Base-by-base conservation (phyloP, 1,140 invertebrate genomes). In the Eueides isabella region DNA sequence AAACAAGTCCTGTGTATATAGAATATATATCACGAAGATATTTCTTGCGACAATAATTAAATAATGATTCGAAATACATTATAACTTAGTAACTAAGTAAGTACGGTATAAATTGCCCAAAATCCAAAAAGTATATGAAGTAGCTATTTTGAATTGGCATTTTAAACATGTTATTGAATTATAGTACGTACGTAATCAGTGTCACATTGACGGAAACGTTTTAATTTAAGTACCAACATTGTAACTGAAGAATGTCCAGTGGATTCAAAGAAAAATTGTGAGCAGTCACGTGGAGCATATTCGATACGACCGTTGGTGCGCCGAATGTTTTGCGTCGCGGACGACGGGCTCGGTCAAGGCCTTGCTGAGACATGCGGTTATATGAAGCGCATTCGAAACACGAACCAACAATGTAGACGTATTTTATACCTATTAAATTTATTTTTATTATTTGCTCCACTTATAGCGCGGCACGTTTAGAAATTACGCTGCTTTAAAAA, bases 271-370 rank as follows among this genome's bases (percentile, higher is more conserved):
- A 71, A 66, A 78, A 80, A 33, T 87, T 84, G 79, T 76, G 55
- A 67, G 79, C 83, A 88, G 78, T 82, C 79, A 85, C 81, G 80
- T 84, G 80, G 79, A 75, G 80, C 78, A 9, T 75, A 31, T 29
- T 31, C 68, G 61, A 69, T 63, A 69, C 61, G 48, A 41, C 72
- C n/a, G 48, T 61, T 76, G 71, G 66, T 41, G 61, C 35, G 67
- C 35, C 65, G 65, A 76, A 69, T 74, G 67, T 79, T 66, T 55
- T 73, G 75, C 61, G 69, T 48, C 23, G 38, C 41, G 48, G 41
- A 67, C 67, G 67, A 28, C 71, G 71, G 74, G 72, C 64, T 70
- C 79, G 88, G 87, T 90, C 90, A 92, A 90, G 90, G 90, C 75
- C 84, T 87, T 75, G 86, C 80, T 84, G 81, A 81, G 78, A 67